Evolutionary conservation across 2,113 vertebrate species (phyloP).

Genomic region (Lampris megalopsis): DNA sequence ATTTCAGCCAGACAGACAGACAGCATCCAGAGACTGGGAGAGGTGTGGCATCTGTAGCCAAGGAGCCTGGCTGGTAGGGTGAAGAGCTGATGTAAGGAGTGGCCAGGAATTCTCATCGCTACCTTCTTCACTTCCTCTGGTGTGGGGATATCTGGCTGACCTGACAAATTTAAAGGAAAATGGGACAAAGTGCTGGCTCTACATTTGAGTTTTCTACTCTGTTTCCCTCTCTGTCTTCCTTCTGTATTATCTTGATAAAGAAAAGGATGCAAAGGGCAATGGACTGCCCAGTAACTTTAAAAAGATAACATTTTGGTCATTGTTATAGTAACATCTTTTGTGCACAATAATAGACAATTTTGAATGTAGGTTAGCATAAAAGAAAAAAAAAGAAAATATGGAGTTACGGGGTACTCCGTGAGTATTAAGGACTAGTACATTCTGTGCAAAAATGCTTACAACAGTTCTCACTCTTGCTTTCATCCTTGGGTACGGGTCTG

Average conservation of each 20-base stretch:
- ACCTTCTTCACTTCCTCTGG: constrained; percentile 49
- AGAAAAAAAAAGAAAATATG: too few relatives aligned
- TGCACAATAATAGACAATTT: too few relatives aligned
- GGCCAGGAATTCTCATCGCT: constrained; percentile 52
- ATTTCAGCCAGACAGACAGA: constrained; percentile 78
- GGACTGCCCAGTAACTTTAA: too few relatives aligned
- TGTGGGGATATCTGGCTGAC: constrained; percentile 2
- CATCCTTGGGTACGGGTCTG: not conserved
- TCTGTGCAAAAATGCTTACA: not conserved
- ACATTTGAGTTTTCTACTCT: too few relatives aligned
- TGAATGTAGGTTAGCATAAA: too few relatives aligned
- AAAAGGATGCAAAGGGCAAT: too few relatives aligned
- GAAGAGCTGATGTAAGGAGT: constrained; percentile 43
- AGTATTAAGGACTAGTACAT: not conserved
- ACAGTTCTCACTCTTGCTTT: constrained; percentile 3
- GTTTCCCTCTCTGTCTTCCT: too few relatives aligned
- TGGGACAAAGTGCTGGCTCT: not conserved
- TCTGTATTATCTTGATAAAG: too few relatives aligned
- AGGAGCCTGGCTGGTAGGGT: constrained; percentile 38
- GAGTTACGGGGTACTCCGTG: too few relatives aligned
- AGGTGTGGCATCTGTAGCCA: constrained; percentile 29
- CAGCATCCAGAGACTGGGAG: constrained; percentile 72
- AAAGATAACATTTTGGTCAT: too few relatives aligned
- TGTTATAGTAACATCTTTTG: too few relatives aligned
- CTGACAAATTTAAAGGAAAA: constrained; percentile 22